Conservation (phyloP, 2,113 vertebrate genomes). For the Brienomyrus longianalis region DNA sequence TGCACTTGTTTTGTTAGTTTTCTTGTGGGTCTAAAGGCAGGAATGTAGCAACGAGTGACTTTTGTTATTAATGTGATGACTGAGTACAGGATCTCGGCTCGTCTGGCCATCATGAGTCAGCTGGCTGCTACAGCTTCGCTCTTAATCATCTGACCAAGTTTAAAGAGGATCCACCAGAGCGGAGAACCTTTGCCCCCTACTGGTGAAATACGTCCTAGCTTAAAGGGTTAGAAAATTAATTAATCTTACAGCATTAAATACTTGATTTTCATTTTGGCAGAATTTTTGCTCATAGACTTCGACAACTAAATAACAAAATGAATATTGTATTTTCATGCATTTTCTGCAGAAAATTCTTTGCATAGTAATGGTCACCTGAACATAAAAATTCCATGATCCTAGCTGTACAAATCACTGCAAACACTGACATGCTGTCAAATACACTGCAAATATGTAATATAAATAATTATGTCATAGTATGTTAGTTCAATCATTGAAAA, state of each 20-base stretch:
- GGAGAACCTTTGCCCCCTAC: neutral
- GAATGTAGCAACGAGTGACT: neutral
- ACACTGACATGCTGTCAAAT: neutral
- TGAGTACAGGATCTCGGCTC: neutral
- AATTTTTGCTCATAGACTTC: too few species aligned
- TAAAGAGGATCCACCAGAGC: neutral
- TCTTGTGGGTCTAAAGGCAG: neutral
- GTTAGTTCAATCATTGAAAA: neutral
- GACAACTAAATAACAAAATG: too few species aligned
- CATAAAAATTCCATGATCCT: neutral
- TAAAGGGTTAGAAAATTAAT: neutral
- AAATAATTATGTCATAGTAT: neutral
- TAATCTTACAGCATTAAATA: neutral
- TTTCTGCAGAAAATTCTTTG: too few species aligned
- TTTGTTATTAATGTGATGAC: neutral
- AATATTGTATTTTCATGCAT: too few species aligned
- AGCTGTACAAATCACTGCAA: neutral
- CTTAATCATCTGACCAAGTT: neutral
- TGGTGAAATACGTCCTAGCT: neutral
- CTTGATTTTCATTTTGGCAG: too few species aligned
- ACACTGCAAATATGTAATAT: neutral
- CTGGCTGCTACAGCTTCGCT: neutral
- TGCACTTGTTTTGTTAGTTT: neutral
- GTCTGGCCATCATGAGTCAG: neutral
- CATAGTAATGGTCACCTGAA: neutral